phyloP scores from a whole-genome alignment of 2,113 vertebrate species.

The Polyodon spathula region DNA sequence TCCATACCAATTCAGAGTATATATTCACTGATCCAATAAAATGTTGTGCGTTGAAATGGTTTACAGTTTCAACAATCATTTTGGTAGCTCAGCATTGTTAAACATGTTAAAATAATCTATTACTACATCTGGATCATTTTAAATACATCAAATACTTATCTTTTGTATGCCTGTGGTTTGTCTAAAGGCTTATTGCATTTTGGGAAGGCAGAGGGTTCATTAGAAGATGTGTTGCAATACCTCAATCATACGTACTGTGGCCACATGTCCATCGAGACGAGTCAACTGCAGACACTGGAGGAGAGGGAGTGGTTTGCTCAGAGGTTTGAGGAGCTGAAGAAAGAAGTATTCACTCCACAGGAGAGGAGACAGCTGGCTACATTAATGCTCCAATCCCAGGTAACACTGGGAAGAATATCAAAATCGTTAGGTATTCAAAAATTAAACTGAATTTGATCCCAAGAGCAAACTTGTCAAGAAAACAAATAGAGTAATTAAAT shows the following conservation, averaged over 20 bases:
- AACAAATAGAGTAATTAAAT: too few relatives aligned
- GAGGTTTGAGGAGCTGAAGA: slow-evolving; percentile 82
- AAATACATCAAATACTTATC: background rate
- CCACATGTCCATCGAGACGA: slow-evolving; percentile 78
- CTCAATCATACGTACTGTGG: slow-evolving; percentile 77
- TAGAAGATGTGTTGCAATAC: slow-evolving; percentile 77
- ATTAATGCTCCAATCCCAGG: slow-evolving; percentile 92
- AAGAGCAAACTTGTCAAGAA: too few relatives aligned
- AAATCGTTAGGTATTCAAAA: too few relatives aligned
- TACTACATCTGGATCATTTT: background rate
- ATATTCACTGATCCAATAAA: too few relatives aligned
- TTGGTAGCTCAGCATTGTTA: background rate
- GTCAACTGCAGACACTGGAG: slow-evolving; percentile 71
- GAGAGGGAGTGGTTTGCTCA: slow-evolving; percentile 81
- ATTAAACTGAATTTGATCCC: too few relatives aligned
- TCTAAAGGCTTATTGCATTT: slow-evolving; percentile 69
- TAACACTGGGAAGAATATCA: slow-evolving; percentile 24
- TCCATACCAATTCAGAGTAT: too few relatives aligned
- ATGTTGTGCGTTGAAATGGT: too few relatives aligned
- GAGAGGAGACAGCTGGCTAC: slow-evolving; percentile 74
- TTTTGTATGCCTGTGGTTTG: too few relatives aligned
- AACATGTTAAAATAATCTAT: background rate
- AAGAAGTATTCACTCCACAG: slow-evolving; percentile 67
- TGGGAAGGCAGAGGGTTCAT: slow-evolving; percentile 68
- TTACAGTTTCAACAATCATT: background rate